Evolutionary conservation across 2,888 invertebrate genomes (phyloP), one percentile per base, ranked within the genome.

Genomic region (Ophonus ardosiacus): DNA sequence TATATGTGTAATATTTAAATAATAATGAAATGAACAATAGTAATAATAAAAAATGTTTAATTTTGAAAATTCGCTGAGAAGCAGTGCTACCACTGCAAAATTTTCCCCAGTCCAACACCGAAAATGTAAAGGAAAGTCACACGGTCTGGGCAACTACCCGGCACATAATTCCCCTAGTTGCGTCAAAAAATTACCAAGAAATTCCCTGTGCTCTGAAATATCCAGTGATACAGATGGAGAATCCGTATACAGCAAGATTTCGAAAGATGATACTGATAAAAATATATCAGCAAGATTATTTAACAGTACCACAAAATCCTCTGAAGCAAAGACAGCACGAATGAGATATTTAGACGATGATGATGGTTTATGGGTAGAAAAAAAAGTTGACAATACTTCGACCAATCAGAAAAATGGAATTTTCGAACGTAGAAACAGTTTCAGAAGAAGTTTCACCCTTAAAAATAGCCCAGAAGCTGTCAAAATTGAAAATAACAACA

Each of bases 41-140:
- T n/a, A n/a, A n/a, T n/a, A 10, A 2, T 21, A 21, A 63, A 31
- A 24, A 31, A 74, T 74, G 71, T 74, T 13, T 13, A 93, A 86
- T 90, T 94, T 94, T 88, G 94, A 94, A 90, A 93, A 93, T 88
- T 94, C 94, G 85, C 90, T 94, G 86, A 92, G 94, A 84, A 92
- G 92, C 3, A 18, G 71, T 13, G 8, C 40, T 8, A n/a, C 17
- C 5, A 91, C 92, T 18, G 93, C 92, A 82, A 91, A 92, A 85
- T 92, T 92, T 85, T 92, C 93, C 79, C 90, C 93, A 86, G 92
- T 93, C 87, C 93, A 93, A 86, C 96, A 96, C 90, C 94, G 94
- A 88, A 94, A 94, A 81, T 96, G 96, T 90, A 95, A 94, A 43
- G 96, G 96, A 40, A 94, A 95, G 88, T 94, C 95, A 0, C 96